Base-by-base conservation (phyloP, 2,113 vertebrate species). In the Ranitomeya variabilis region DNA sequence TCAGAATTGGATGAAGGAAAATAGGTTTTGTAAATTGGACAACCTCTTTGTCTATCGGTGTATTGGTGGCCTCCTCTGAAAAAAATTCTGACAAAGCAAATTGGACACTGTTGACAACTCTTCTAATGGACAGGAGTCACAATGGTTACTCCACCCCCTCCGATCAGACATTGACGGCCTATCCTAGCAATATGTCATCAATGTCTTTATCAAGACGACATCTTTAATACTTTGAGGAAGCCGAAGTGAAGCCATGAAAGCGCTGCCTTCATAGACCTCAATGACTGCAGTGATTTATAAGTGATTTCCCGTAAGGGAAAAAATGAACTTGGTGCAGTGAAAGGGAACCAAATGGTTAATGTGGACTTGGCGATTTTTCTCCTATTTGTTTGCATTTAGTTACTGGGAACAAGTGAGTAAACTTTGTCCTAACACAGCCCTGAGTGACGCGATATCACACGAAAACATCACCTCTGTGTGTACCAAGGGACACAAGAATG, bases 361-460 rank as follows among this genome's bases (percentile, higher is more conserved):
- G 31, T 11, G 4, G 45, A 84, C 45, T 69, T 84, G 64, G 64
- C 82, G 8, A 71, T 66, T 84, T 71, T 54, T 84, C 66, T n/a
- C 45, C 73, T 86, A 62, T 64, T 78, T 80, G 85, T 87, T 87
- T 87, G 21, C 60, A 67, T 16, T 80, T 16, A 19, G 59, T 79
- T 54, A 79, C 59, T 66, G 21, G 85, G 76, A 87, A 67, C 76
- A 79, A 79, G 76, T 62, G 31, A 79, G 59, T 54, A 87, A 79
- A 69, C 85, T 80, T 77, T 77, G 85, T 78, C 66, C 82, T 84
- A 19, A 55, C 45, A 45, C 55, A 81, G 57, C 23, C 79, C 55
- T 62, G 13, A 55, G 82, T 54, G 82, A 69, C 82, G 69, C 79
- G 37, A 59, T 84, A 71, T 84, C 51, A 71, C 82, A 84, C 2